These are phyloP conservation scores for Gambusia holbrooki DNA, from an alignment of 2,113 vertebrate species.

Conservation along the genomic window DNA sequence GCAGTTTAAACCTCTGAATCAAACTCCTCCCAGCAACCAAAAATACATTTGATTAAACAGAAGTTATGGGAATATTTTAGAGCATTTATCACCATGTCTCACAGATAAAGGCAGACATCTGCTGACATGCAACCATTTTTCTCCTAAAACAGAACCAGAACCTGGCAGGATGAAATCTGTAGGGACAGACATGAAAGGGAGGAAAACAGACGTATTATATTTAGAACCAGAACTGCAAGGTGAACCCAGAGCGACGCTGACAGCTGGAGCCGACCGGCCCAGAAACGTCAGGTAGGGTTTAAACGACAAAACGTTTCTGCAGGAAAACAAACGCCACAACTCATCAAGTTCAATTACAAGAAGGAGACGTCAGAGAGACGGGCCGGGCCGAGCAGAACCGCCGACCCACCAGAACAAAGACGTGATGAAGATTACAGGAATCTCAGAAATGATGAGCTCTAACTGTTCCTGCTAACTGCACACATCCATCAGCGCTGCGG, in stretches of 20 bases:
- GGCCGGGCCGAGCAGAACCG: constrained; percentile 17
- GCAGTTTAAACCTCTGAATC: too few relatives aligned
- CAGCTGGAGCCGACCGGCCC: constrained; percentile 72
- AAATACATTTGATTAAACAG: too few relatives aligned
- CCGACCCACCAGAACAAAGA: constrained; percentile 28
- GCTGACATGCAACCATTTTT: too few relatives aligned
- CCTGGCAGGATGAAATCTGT: constrained; percentile 8
- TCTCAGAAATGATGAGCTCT: constrained; percentile 65
- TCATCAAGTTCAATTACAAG: constrained; percentile 67
- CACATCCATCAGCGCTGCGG: constrained; percentile 14
- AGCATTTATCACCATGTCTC: too few relatives aligned
- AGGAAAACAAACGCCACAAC: constrained; percentile 53
- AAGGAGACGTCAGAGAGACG: constrained; percentile 62
- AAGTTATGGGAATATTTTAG: too few relatives aligned
- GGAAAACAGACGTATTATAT: neutral
- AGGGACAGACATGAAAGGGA: neutral
- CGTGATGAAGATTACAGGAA: constrained; percentile 60
- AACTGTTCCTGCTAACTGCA: constrained; percentile 46
- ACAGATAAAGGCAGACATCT: neutral
- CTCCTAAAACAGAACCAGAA: neutral
- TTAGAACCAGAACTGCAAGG: constrained; percentile 43
- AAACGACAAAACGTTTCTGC: constrained; percentile 55
- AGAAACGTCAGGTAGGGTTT: constrained; percentile 71
- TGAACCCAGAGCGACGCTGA: constrained; percentile 18
- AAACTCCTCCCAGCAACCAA: too few relatives aligned